Evolutionary conservation across 2,113 vertebrate genomes (phyloP), one percentile per base, ranked within the genome.

Genomic region (Entelurus aequoreus): DNA sequence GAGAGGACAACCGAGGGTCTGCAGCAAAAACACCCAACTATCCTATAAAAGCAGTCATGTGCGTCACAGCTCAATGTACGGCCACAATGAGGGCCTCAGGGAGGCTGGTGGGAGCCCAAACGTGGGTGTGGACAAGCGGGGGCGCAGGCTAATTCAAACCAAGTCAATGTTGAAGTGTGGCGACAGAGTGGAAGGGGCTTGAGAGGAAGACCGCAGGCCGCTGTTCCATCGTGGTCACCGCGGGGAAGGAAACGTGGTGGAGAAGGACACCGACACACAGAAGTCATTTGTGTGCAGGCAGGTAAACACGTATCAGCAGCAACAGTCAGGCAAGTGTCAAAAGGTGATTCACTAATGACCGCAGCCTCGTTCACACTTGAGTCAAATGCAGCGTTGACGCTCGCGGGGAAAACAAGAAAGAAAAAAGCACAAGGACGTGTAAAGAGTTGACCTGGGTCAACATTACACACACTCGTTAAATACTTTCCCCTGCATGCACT

Each of bases 131-230:
- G 54, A n/a, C 69, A 56, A 65, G 82, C 69, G 78, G 65, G 76
- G 53, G 77, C 36, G 54, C 53, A 76, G 73, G 72, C 82, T 85
- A 84, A 80, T 84, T 85, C 74, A 72, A 72, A 72, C 64, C 79
- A 57, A 75, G 84, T 79, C 69, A 85, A 86, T 84, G 84, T 85
- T 85, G 86, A 12, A 46, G 42, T 46, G 42, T 12, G 42, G 42
- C 42, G 42, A 11, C 42, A 8, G 81, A 76, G 78, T 69, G 74
- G 84, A 73, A 70, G 76, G 63, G 66, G 75, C 73, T 62, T 71
- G 6, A 51, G 52, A 46, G 69, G 57, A 79, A 74, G 63, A 52
- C 73, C 67, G 71, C 69, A 66, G 62, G 1, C 65, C 58, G 53
- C 54, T 62, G 64, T 65, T 54, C 54, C 19, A 8, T 49, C n/a